Conservation (phyloP, 1,140 invertebrate genomes). For the Pteromalus puparum region DNA sequence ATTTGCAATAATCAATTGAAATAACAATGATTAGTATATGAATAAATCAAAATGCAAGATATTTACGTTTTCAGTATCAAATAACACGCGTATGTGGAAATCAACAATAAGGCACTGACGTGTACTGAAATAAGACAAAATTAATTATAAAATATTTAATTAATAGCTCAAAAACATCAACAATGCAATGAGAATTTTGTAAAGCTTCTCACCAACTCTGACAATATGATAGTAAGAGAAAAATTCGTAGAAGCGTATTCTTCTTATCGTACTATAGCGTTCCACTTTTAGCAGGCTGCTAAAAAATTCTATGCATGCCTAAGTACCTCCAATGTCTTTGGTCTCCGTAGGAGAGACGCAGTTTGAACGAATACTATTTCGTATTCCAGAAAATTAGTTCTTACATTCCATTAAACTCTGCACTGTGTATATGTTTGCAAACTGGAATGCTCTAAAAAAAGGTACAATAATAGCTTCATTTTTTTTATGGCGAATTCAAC, state of each 20-base stretch:
- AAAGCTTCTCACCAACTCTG: background rate
- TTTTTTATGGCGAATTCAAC: background rate
- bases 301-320: slow-evolving; percentile 49
- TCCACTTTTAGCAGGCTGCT: slow-evolving; percentile 20
- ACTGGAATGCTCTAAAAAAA: background rate
- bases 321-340: slow-evolving; percentile 37
- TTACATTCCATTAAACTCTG: slow-evolving; percentile 32
- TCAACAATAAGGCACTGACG: no score
- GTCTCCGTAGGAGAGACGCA: slow-evolving; percentile 9
- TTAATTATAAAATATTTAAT: no score
- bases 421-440: slow-evolving; percentile 6
- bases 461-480: background rate
- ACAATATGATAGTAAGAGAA: background rate
- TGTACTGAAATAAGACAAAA: no score
- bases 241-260: slow-evolving; percentile 18
- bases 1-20: no score
- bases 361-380: slow-evolving; percentile 12
- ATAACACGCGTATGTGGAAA: background rate
- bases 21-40: no score
- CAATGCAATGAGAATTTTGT: no score
- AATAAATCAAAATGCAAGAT: no score
- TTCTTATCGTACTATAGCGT: slow-evolving; percentile 20
- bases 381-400: slow-evolving; percentile 38
- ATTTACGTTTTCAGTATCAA: background rate
- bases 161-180: no score